phyloP scores from a whole-genome alignment of 2,113 vertebrate species.

The Lucifuga dentata region DNA sequence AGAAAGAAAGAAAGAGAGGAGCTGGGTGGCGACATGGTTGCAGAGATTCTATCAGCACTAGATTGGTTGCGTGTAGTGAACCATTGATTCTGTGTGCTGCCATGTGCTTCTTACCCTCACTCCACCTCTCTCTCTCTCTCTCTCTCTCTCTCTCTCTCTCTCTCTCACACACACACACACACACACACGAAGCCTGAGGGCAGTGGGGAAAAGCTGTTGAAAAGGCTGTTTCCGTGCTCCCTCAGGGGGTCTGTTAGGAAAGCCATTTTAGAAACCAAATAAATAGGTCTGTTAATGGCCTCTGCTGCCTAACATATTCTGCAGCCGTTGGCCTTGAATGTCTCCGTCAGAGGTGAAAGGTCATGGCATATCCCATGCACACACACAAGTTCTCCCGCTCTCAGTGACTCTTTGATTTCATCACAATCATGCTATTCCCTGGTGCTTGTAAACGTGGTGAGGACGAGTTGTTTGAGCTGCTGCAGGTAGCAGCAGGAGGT shows the following conservation, averaged over 20 bases:
- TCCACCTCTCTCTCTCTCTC: not conserved
- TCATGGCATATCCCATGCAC: conserved; percentile 13
- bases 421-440: too few relatives aligned
- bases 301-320: conserved; percentile 45
- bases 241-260: conserved; percentile 55
- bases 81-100: conserved; percentile 16
- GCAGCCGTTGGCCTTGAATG: conserved; percentile 40
- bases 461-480: too few relatives aligned
- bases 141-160: not conserved
- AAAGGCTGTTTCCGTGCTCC: conserved; percentile 61
- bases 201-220: conserved; percentile 68
- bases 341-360: conserved; percentile 46
- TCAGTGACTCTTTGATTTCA: too few relatives aligned
- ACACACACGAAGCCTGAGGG: conserved; percentile 29
- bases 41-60: conserved; percentile 30
- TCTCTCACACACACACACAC: conserved; percentile 11
- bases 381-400: too few relatives aligned
- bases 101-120: conserved; percentile 14
- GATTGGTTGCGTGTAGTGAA: conserved; percentile 44
- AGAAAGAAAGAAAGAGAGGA: not conserved
- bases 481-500: too few relatives aligned
- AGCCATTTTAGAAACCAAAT: conserved; percentile 75
- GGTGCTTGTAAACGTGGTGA: too few relatives aligned
- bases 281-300: conserved; percentile 75
- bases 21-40: conserved; percentile 3